Conservation (phyloP, 2,113 vertebrate genomes). For the Hirundichthys speculiger region DNA sequence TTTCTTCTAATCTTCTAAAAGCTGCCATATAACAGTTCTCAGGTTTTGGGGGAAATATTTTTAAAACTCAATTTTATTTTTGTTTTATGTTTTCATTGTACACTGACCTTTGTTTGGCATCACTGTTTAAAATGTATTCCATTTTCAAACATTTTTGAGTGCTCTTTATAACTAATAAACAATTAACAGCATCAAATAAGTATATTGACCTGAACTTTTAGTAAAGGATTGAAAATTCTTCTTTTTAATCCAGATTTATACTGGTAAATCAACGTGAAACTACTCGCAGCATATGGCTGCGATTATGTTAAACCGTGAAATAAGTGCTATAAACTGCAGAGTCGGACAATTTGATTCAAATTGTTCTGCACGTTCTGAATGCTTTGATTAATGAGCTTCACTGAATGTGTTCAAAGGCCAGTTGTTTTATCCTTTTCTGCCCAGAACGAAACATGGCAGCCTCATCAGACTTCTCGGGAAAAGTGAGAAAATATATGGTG, state of each 20-base stretch:
- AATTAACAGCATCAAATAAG: neutral
- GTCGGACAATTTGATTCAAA: constrained; percentile 19
- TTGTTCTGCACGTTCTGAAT: constrained; percentile 56
- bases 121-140: too few species aligned
- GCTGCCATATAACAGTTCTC: too few species aligned
- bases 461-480: constrained; percentile 29
- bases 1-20: too few species aligned
- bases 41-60: too few species aligned
- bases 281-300: constrained; percentile 53
- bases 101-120: too few species aligned
- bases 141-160: too few species aligned
- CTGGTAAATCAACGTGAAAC: constrained; percentile 28
- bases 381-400: constrained; percentile 67
- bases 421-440: constrained; percentile 22
- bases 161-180: too few species aligned
- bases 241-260: constrained; percentile 29
- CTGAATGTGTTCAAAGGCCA: constrained; percentile 54
- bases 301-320: constrained; percentile 63
- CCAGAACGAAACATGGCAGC: constrained; percentile 21
- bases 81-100: too few species aligned
- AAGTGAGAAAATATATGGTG: constrained; percentile 3
- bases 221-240: neutral
- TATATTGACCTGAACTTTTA: neutral
- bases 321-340: constrained; percentile 36
- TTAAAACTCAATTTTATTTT: too few species aligned